These are phyloP conservation scores for Catharus minimus DNA, from an alignment of 2,113 vertebrate genomes.

Conservation along the genomic window DNA sequence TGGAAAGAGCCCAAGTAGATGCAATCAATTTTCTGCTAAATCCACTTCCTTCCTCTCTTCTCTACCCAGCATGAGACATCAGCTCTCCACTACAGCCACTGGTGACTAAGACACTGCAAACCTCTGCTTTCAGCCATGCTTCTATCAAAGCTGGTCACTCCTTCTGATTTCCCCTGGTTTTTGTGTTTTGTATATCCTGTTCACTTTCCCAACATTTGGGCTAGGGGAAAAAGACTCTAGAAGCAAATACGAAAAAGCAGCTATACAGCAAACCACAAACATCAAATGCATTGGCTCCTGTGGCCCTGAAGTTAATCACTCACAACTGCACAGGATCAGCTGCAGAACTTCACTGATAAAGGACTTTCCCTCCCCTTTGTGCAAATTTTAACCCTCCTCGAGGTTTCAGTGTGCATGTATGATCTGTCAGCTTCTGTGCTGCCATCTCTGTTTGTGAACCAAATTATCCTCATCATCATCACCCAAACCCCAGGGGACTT, in stretches of 20 bases:
- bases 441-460: background rate
- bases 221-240: background rate
- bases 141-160: background rate
- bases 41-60: slow-evolving; percentile 64
- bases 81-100: slow-evolving; percentile 3
- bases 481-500: background rate
- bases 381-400: fast-evolving
- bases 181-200: background rate
- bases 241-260: background rate
- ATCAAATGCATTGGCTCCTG: background rate
- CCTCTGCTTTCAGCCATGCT: background rate
- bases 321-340: background rate
- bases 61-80: slow-evolving; percentile 43
- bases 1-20: slow-evolving; percentile 67
- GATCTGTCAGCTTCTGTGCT: background rate
- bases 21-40: slow-evolving; percentile 69
- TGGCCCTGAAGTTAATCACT: background rate
- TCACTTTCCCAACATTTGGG: background rate
- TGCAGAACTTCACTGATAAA: background rate
- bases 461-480: background rate
- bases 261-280: background rate
- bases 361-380: background rate
- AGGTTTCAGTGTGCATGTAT: background rate
- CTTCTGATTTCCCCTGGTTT: background rate
- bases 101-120: slow-evolving; percentile 6